phyloP scores from a whole-genome alignment of 2,797 vertebrate genomes.

The Balearica regulorum region DNA sequence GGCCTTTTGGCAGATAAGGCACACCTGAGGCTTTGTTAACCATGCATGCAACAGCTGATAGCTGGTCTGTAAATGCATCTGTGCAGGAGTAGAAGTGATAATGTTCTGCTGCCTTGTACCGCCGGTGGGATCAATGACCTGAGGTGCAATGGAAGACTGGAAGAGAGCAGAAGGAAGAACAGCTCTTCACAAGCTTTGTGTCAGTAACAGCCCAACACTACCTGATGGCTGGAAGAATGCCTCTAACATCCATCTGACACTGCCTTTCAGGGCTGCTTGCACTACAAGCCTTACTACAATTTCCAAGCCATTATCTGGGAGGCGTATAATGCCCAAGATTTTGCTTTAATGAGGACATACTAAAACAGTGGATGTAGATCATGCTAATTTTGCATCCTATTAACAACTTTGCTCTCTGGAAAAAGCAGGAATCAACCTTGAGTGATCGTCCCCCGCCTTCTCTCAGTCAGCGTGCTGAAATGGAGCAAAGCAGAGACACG shows the following conservation, averaged over 20 bases:
- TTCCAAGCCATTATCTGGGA: not conserved
- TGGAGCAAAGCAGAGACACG: rapidly evolving
- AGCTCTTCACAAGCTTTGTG: not conserved
- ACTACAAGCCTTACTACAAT: not conserved
- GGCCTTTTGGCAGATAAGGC: not conserved
- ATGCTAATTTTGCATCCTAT: not conserved
- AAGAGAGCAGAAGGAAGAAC: not conserved
- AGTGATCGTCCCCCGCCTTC: not conserved
- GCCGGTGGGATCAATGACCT: not conserved
- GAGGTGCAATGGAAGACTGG: not conserved
- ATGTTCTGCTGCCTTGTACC: not conserved
- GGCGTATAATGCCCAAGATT: not conserved
- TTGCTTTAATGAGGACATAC: not conserved
- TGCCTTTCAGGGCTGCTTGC: not conserved
- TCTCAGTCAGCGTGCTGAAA: not conserved
- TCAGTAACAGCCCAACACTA: not conserved
- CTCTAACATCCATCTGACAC: not conserved
- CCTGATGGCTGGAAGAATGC: not conserved
- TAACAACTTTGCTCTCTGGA: not conserved
- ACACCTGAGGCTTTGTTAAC: not conserved
- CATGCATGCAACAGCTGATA: rapidly evolving
- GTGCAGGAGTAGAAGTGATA: not conserved
- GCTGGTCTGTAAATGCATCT: not conserved
- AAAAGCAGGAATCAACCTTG: not conserved
- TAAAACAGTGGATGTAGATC: not conserved